Percentiles rank a stretch among this genome's conserved stretches.
phyloP scores from a whole-genome alignment of 2,113 vertebrate species.

The Elaphurus davidianus region DNA sequence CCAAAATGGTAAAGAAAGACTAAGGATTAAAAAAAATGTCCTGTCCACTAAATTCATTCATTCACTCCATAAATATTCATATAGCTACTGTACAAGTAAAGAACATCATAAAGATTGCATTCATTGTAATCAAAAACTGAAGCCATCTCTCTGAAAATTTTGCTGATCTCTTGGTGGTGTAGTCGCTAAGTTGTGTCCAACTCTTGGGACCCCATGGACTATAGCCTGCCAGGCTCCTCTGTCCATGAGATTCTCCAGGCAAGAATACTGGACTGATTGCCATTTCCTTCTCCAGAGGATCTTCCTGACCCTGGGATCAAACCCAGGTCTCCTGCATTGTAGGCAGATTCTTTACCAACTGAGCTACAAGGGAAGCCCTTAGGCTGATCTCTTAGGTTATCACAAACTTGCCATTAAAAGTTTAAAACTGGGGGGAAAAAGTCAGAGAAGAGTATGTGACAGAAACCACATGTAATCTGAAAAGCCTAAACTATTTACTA shows the following conservation, averaged over 20 bases:
- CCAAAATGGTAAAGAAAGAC: neutral
- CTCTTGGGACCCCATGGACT: no score
- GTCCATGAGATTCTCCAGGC: no score
- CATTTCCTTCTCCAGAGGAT: no score
- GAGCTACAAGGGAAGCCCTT: no score
- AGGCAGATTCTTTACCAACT: no score
- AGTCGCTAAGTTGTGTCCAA: no score
- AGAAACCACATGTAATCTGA: neutral
- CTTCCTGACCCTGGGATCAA: no score
- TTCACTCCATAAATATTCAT: neutral
- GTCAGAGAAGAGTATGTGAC: neutral
- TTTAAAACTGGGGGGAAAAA: neutral
- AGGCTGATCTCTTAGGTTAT: neutral
- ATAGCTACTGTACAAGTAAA: neutral
- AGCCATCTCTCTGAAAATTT: neutral
- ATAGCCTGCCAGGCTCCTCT: no score
- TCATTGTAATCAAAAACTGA: neutral
- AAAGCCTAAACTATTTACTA: slow-evolving; percentile 15
- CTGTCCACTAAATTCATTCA: neutral
- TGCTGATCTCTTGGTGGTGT: neutral
- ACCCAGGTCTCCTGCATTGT: no score
- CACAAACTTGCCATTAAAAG: slow-evolving; percentile 5
- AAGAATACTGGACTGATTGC: no score
- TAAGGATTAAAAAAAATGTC: neutral
- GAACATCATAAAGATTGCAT: neutral